Evolutionary conservation across 2,797 vertebrate genomes (phyloP), one percentile per base, ranked within the genome.

Genomic region (Anabas testudineus): DNA sequence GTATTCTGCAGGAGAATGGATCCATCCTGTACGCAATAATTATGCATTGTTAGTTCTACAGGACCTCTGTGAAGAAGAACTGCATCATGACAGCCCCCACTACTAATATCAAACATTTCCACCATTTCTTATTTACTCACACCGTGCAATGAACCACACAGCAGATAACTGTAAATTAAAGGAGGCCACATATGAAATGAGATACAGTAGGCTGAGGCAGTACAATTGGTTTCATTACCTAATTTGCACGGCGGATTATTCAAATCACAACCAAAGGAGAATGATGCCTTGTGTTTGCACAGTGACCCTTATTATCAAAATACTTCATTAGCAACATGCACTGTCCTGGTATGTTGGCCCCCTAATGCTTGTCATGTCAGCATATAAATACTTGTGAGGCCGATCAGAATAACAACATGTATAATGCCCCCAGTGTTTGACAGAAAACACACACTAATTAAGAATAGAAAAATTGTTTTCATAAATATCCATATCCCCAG

Each of bases 271-370:
- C 91, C 91, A 91, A 7, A 62, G 87, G 87, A 91, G 92, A 91
- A 69, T 70, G 76, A 93, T 87, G 90, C 61, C 71, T 90, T 84
- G 74, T 93, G 90, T 93, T 90, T 90, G 90, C 90, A 93, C 89
- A 86, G 84, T 94, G 93, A 88, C 87, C 93, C 92, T 94, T 92
- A 95, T 95, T 94, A 95, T 90, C 90, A 89, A 89, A 89, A 90
- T 92, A 85, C 88, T 93, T 94, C 77, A 93, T 93, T 91, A 90
- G 87, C 80, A 90, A 79, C 67, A 70, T 78, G 30, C 83, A 51
- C 55, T 78, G 87, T 84, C 80, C 85, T 71, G 51, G 34, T 86
- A 90, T 91, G 86, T 76, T 82, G 81, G 65, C 78, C 67, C 81
- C 45, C 28, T 74, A 78, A 65, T 70, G 74, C 82, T 54, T 65